These are phyloP conservation scores for Bos indicus DNA, from an alignment of 2,113 vertebrate species.

Conservation along the genomic window DNA sequence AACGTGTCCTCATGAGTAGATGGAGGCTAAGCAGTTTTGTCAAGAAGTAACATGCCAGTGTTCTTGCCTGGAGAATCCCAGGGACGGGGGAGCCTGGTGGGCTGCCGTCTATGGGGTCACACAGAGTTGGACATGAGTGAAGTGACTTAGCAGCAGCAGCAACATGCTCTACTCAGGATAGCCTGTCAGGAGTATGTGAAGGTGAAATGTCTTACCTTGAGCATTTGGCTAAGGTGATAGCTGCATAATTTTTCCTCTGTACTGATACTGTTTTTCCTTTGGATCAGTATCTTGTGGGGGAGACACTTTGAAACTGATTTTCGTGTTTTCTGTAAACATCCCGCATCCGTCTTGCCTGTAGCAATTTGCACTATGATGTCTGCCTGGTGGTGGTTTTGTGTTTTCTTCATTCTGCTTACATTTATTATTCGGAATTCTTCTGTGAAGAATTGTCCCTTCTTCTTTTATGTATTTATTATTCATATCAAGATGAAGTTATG, in stretches of 20 bases:
- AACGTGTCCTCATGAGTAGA: neutral
- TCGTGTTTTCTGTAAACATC: neutral
- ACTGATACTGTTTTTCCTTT: neutral
- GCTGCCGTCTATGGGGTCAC: too few species aligned
- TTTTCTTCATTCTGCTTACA: neutral
- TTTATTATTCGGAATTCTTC: neutral
- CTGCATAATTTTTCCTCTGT: neutral
- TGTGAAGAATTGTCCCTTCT: neutral
- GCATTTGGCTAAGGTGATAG: neutral
- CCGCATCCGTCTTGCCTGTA: neutral
- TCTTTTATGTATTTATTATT: neutral
- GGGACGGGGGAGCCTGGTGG: too few species aligned
- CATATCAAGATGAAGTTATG: neutral
- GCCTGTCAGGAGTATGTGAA: accelerated
- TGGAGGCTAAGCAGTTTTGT: neutral
- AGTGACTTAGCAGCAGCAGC: too few species aligned
- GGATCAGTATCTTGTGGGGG: neutral
- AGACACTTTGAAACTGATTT: neutral
- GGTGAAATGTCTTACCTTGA: neutral
- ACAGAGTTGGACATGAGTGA: too few species aligned
- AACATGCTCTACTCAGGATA: neutral
- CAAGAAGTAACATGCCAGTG: neutral
- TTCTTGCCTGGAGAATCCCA: too few species aligned
- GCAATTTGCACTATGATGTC: neutral
- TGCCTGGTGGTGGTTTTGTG: neutral